phyloP scores from a whole-genome alignment of 2,113 vertebrate species.

The Cyprinodon variegatus region DNA sequence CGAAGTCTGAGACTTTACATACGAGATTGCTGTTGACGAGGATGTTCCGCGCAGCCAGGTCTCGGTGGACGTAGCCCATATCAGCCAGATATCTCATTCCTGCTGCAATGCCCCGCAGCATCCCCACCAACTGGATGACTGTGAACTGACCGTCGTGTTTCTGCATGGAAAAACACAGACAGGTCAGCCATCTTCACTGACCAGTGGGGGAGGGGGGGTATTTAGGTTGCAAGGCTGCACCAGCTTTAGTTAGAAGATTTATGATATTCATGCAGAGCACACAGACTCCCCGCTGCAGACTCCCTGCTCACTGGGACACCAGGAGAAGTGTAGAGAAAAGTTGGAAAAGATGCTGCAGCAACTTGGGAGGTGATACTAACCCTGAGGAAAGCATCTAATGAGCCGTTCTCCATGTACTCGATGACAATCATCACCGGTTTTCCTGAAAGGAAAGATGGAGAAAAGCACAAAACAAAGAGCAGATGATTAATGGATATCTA shows the following conservation, averaged over 20 bases:
- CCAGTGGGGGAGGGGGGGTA: constrained; percentile 52
- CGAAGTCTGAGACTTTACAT: constrained; percentile 99
- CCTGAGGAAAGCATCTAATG: constrained; percentile 97
- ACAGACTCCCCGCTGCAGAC: constrained; percentile 40
- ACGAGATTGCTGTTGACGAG: constrained; percentile 99
- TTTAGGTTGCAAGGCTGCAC: constrained; percentile 63
- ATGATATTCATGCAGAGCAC: constrained; percentile 53
- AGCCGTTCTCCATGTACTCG: constrained; percentile 99
- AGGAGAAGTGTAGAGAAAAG: constrained; percentile 18
- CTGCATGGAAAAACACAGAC: constrained; percentile 71
- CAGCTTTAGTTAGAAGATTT: constrained; percentile 52
- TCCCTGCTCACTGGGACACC: constrained; percentile 40
- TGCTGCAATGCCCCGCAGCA: constrained; percentile 96
- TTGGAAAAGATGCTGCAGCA: constrained; percentile 24
- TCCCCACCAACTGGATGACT: constrained; percentile 96
- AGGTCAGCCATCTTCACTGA: constrained; percentile 58
- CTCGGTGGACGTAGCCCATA: constrained; percentile 98
- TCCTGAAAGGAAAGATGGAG: constrained; percentile 78
- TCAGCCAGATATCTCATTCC: constrained; percentile 98
- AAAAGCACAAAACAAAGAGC: constrained; percentile 17
- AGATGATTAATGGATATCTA: constrained; percentile 57
- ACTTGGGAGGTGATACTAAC: constrained; percentile 78
- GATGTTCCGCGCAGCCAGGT: constrained; percentile 96
- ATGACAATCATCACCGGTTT: constrained; percentile 99
- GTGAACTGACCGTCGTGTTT: constrained; percentile 98